Base-by-base conservation (phyloP, 2,888 invertebrate genomes). In the Sinotaia quadrata region DNA sequence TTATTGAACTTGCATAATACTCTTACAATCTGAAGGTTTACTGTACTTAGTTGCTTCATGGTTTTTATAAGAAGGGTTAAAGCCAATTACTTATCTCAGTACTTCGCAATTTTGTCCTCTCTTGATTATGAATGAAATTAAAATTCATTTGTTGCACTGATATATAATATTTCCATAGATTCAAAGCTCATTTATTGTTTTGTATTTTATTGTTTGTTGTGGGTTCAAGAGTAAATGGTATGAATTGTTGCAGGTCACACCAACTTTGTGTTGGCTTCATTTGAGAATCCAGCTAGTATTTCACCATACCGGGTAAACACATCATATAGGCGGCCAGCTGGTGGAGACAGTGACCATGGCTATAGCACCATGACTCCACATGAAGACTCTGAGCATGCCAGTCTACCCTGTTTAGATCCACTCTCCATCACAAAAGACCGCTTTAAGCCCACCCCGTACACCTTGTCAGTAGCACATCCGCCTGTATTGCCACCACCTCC, bases 321-420 rank as follows among this genome's bases (percentile, higher is more conserved):
- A 0, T 93, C 92, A 66, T 95, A 95, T 86, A 90, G 94, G 49
- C 91, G 94, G 36, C 89, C 88, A 4, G 92, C 93, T 56, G 91
- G 93, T 0, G 92, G 93, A 0, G 93, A 93, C 54, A 95, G 95
- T n/a, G 97, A 97, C 89, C 95, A 96, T 85, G 97, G 97, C 2
- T 97, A 97, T 88, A 95, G 95, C 69, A 85, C 85, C 37, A 85
- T 85, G 85, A 85, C 85, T 7, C 85, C 85, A 4, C 84, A 85
- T 41, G 87, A 86, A 67, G 87, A 87, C 78, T 85, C 85, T 63
- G 87, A 87, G 76, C 86, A 86, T 74, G 87, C 87, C 62, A 86
- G 86, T 77, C 80, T 85, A 54, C 83, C 87, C 12, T 86, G 86
- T 70, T 73, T 85, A n/a, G 87, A 87, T 78, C 86, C 86, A 12